Conservation (phyloP, 2,113 vertebrate species). For the Falco punctatus region DNA sequence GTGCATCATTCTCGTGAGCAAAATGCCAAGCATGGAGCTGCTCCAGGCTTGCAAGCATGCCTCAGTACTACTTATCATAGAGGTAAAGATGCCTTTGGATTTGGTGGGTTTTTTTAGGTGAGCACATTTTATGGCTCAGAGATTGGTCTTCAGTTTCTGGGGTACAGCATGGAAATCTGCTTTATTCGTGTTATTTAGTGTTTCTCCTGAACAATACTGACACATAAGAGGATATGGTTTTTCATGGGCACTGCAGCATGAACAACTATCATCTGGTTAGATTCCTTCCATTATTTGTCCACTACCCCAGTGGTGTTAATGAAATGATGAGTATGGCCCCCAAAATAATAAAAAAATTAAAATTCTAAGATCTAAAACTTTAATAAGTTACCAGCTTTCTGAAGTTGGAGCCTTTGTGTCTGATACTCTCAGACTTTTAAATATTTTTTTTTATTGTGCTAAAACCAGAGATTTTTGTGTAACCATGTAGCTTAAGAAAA, state of each 20-base stretch:
- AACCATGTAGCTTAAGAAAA: slow-evolving; percentile 5
- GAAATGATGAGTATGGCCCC: neutral
- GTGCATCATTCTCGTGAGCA: neutral
- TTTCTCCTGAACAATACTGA: neutral
- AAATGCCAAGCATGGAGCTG: neutral
- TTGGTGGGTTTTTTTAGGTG: neutral
- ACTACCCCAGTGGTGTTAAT: neutral
- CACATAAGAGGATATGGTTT: neutral
- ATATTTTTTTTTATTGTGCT: neutral
- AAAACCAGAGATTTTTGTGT: neutral
- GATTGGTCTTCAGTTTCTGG: neutral
- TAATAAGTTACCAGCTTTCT: neutral
- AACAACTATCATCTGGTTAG: neutral
- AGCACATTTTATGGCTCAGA: neutral
- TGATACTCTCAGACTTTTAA: neutral
- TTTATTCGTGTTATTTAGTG: neutral
- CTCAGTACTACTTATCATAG: neutral
- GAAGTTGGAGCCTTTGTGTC: neutral
- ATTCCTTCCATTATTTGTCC: neutral
- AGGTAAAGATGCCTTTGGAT: neutral
- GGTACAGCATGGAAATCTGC: neutral
- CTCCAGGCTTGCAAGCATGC: neutral
- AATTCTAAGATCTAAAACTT: neutral
- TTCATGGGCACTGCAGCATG: neutral
- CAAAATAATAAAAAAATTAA: neutral